A percentile compares a stretch with the other conserved stretches of the same genome.
Conservation (phyloP, 2,888 invertebrate species). For the Ypsolopha scabrella region DNA sequence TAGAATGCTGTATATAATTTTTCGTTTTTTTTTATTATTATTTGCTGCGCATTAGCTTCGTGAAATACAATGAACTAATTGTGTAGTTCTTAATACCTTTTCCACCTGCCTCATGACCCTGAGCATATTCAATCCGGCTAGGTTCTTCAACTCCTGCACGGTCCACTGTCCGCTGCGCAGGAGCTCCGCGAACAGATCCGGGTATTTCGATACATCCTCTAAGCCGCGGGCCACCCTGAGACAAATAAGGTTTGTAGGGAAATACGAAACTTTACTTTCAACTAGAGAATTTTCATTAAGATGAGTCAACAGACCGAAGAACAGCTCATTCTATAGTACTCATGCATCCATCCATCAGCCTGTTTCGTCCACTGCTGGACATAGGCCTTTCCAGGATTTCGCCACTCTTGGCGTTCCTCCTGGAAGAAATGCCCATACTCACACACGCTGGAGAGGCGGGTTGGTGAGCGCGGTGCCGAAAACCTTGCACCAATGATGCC, state of each 20-base stretch:
- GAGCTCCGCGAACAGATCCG: constrained; percentile 75
- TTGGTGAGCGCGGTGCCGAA: too few species aligned
- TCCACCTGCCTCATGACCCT: constrained; percentile 72
- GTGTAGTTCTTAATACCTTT: constrained; percentile 40
- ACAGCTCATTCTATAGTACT: too few species aligned
- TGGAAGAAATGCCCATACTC: too few species aligned
- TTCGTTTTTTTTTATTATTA: background rate
- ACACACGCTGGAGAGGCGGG: too few species aligned
- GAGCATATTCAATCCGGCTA: constrained; percentile 74
- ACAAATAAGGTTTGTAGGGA: constrained; percentile 5
- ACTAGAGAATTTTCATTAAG: too few species aligned
- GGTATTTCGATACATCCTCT: constrained; percentile 79
- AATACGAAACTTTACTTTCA: too few species aligned
- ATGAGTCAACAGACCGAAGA: too few species aligned
- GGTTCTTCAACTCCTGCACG: constrained; percentile 72
- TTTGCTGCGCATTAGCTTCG: background rate
- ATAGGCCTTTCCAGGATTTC: too few species aligned
- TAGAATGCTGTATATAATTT: background rate
- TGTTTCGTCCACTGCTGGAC: too few species aligned
- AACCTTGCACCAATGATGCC: too few species aligned
- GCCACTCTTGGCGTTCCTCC: too few species aligned
- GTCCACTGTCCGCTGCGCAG: constrained; percentile 73
- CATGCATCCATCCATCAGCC: too few species aligned
- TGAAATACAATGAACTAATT: background rate
- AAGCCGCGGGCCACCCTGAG: constrained; percentile 74